Evolutionary conservation across 2,888 invertebrate species (phyloP).

Genomic region (Oscheius sp.): DNA sequence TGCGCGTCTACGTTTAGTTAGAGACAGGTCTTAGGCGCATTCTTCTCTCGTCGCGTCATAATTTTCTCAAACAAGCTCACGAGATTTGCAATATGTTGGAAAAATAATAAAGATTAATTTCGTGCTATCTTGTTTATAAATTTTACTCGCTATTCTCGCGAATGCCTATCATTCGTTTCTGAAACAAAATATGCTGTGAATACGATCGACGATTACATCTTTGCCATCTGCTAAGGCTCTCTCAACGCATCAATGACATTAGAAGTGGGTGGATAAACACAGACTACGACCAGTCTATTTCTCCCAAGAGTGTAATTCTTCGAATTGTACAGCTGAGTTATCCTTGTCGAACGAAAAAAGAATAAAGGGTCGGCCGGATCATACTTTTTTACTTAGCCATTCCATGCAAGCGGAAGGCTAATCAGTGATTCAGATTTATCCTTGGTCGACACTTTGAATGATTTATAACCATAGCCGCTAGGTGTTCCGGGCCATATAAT

Average conservation of each 20-base stretch:
- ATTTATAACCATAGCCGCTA: no score
- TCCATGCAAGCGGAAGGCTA: no score
- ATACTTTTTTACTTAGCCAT: no score
- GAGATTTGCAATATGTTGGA: constrained; percentile 31
- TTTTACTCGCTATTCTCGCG: constrained; percentile 8
- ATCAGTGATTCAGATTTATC: no score
- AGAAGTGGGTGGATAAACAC: constrained; percentile 20
- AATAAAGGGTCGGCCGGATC: no score
- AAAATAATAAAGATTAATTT: constrained; percentile 28
- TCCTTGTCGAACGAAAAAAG: no score
- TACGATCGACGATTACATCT: constrained; percentile 11
- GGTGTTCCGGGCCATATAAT: no score
- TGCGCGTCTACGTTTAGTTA: constrained; percentile 23
- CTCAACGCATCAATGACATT: constrained; percentile 21
- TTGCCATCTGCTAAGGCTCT: constrained; percentile 15
- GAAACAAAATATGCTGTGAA: constrained; percentile 23
- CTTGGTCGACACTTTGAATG: no score
- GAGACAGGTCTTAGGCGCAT: constrained; percentile 19
- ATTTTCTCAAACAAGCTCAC: constrained; percentile 28
- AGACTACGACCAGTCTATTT: no score
- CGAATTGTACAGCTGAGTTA: no score
- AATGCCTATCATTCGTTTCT: not conserved
- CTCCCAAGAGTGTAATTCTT: no score
- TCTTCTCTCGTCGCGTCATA: constrained; percentile 26
- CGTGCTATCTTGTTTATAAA: not conserved